phyloP scores from a whole-genome alignment of 2,797 vertebrate species.

The Neoniphon sammara region DNA sequence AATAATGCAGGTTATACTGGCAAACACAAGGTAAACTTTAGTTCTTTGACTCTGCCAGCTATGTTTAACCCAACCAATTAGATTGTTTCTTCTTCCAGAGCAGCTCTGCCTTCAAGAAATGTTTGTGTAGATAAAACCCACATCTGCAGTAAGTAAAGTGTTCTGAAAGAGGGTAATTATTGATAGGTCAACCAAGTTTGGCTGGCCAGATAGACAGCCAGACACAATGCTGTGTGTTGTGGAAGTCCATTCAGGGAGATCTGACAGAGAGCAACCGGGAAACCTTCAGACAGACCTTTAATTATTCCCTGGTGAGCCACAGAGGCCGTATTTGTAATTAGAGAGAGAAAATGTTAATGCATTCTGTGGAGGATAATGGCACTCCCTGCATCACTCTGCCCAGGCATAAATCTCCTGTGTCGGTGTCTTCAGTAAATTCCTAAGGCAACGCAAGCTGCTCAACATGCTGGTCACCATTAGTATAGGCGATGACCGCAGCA shows the following conservation, averaged over 20 bases:
- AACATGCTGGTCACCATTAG: slow-evolving; percentile 9
- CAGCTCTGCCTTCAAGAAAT: background rate
- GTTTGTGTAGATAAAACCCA: background rate
- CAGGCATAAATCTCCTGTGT: slow-evolving; percentile 26
- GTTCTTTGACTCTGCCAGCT: too few species aligned
- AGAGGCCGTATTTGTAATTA: slow-evolving; percentile 69
- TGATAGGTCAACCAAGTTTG: slow-evolving; percentile 15
- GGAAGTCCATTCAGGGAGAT: slow-evolving; percentile 18
- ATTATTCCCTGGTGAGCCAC: slow-evolving; percentile 63
- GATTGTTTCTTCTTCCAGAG: background rate
- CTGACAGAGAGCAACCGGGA: slow-evolving; percentile 54
- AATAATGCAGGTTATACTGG: too few species aligned
- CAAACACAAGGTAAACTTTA: too few species aligned
- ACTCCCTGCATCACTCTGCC: slow-evolving; percentile 30
- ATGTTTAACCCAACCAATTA: background rate
- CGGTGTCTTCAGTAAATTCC: slow-evolving; percentile 23
- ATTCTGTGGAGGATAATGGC: slow-evolving; percentile 67
- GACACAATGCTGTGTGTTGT: slow-evolving; percentile 6
- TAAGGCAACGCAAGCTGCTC: slow-evolving; percentile 2
- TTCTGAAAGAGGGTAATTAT: background rate
- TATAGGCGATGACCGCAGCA: slow-evolving; percentile 7
- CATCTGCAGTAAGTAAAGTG: background rate
- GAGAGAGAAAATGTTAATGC: slow-evolving; percentile 74
- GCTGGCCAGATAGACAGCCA: slow-evolving; percentile 30
- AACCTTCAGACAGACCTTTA: slow-evolving; percentile 63